Evolutionary conservation across 2,888 invertebrate genomes (phyloP), one percentile per base, ranked within the genome.

Genomic region (Polia nebulosa): DNA sequence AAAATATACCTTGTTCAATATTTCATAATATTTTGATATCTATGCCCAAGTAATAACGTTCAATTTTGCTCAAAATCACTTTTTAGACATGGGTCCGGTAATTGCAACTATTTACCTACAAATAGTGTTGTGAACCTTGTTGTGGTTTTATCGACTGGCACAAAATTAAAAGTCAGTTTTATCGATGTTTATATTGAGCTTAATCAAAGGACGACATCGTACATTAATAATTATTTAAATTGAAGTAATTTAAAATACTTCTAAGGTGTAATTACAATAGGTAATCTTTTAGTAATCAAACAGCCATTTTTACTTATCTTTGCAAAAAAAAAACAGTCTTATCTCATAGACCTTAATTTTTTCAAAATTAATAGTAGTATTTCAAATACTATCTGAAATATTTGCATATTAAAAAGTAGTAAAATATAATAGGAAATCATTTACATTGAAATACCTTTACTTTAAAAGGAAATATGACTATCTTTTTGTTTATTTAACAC

Each of bases 401-500:
- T 59, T 59, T 47, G 29, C 59, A 47, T 59, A 59, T 32, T 59
- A 59, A 59, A 59, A 59, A 59, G 47, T 47, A 47, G 32, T 45
- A n/a, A 47, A 59, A 59, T 59, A 59, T 47, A 59, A 47, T 59
- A 59, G 59, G 47, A 39, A 41, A 57, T 57, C 56, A 53, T 61
- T 61, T 61, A 55, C 53, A 62, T 62, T 62, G 45, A 62, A 62
- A 62, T 62, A 62, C 53, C 53, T 34, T 53, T 61, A 61, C 61
- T 61, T 61, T 53, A 61, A n/a, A 61, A 27, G 52, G 61, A 61
- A 61, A 61, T 53, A 63, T 63, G 29, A 63, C 63, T 63, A 55
- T 63, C 56, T 63, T 63, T 63, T 63, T 63, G 63, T 63, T 63
- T 63, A 63, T 63, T 63, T 63, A 56, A 63, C 63, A 63, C 56